Evolutionary conservation across 2,113 vertebrate genomes (phyloP).

Genomic region (Mormyrus lacerda): DNA sequence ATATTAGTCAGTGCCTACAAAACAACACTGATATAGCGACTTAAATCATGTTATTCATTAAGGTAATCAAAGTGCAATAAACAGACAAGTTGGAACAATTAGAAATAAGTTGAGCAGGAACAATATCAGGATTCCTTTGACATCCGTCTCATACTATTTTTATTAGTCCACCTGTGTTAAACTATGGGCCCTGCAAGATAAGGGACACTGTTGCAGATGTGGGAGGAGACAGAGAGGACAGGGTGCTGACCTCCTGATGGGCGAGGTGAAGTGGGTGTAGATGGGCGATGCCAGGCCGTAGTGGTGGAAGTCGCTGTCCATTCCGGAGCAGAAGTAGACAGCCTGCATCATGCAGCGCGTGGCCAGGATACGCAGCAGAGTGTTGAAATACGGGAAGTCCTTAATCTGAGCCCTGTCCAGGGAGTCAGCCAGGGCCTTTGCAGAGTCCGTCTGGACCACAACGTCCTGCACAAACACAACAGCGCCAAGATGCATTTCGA

Average conservation of each 20-base stretch:
- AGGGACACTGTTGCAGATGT: neutral
- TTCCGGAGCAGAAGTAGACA: slow-evolving; percentile 94
- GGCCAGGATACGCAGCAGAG: slow-evolving; percentile 80
- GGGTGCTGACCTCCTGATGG: slow-evolving; percentile 79
- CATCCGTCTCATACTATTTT: neutral
- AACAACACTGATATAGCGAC: neutral
- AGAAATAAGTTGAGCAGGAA: neutral
- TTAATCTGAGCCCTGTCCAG: slow-evolving; percentile 73
- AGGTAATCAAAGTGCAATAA: neutral
- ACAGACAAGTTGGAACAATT: neutral
- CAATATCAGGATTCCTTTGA: neutral
- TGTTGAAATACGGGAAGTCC: slow-evolving; percentile 81
- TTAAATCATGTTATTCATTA: neutral
- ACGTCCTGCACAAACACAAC: slow-evolving; percentile 57
- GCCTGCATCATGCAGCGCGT: slow-evolving; percentile 99
- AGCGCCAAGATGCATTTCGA: neutral
- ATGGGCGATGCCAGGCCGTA: slow-evolving; percentile 94
- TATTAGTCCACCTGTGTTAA: neutral
- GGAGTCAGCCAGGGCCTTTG: slow-evolving; percentile 89
- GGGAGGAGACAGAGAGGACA: neutral
- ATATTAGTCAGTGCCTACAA: neutral
- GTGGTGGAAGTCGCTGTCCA: slow-evolving; percentile 94
- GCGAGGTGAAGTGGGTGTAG: slow-evolving; percentile 97
- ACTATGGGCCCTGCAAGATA: neutral
- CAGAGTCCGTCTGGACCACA: slow-evolving; percentile 80